Base-by-base conservation (phyloP, 35 echinoderm and acorn worm genomes). In the Apostichopus parvimensis region DNA sequence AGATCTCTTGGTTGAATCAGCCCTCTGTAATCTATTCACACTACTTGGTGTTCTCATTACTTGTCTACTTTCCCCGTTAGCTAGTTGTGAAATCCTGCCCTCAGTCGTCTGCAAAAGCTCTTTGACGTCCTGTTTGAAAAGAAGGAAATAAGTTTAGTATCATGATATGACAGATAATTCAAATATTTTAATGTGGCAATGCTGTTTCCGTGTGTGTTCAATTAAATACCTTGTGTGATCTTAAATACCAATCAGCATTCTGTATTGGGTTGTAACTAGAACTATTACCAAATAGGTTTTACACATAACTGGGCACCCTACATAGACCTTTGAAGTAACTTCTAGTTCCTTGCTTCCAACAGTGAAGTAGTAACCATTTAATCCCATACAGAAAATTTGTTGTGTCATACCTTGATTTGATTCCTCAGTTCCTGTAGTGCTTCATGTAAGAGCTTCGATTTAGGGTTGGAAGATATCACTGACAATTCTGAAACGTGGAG, bases 401-500 rank as follows among this genome's bases (percentile, higher is more conserved):
- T 45, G 34, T 45, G 34, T 45, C 34, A 73, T 88, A 98, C 97
- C 97, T 93, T 94, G 54, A 98, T 96, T 75, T 84, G 34, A 6
- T 55, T 61, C 70, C 93, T 92, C 6, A 96, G 64, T 25, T 82
- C 6, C 10, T 77, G 20, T 79, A 98, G 20, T 17, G 95, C 91
- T 13, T 26, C 6, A 59, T 91, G 91, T 2, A 98, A 73, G 5
- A 90, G 23, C 64, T 55, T 57, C 0, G 72, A 62, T 77, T 93
- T 98, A 28, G 97, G 97, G 81, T 92, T 96, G 59, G 62, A 89
- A 1, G 97, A 96, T 56, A 98, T 85, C 0, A 72, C 9, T 9
- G 94, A 88, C 12, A 90, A 22, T 24, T 98, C 97, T 54, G 87
- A 62, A 1, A 91, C 94, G 85, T 83, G 91, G 17, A 88, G 93